phyloP scores from a whole-genome alignment of 2,888 invertebrate species.

The Drosophila pseudotakahashii region DNA sequence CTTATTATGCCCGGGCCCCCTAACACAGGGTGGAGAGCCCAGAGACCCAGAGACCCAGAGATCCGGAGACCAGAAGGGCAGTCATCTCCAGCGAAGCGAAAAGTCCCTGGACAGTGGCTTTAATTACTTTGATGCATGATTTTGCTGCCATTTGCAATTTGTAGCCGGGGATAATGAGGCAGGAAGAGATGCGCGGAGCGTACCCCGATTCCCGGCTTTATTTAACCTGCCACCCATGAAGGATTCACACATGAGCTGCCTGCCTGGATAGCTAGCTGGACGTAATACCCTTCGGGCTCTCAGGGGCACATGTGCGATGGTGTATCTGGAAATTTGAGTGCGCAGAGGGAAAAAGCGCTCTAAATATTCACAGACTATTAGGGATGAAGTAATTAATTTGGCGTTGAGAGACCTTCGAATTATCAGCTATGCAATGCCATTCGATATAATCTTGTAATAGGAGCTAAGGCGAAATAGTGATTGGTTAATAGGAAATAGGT shows the following conservation, averaged over 20 bases:
- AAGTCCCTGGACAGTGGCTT: constrained; percentile 69
- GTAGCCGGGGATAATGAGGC: constrained; percentile 59
- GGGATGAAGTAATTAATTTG: not conserved
- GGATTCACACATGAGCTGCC: constrained; percentile 11
- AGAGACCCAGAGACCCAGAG: no score
- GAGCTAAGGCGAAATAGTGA: no score
- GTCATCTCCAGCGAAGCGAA: constrained; percentile 46
- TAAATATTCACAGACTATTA: constrained; percentile 12
- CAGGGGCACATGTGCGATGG: not conserved
- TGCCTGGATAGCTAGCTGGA: not conserved
- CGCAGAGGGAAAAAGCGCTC: constrained; percentile 7
- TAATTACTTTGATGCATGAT: constrained; percentile 78
- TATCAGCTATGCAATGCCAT: no score
- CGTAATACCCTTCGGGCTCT: not conserved
- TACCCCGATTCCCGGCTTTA: constrained; percentile 27
- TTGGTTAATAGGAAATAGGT: no score
- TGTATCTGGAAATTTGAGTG: constrained; percentile 4
- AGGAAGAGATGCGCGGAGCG: constrained; percentile 8
- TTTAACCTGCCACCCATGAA: constrained; percentile 47
- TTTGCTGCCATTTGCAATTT: constrained; percentile 74
- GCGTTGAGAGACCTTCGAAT: not conserved
- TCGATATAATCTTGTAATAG: no score
- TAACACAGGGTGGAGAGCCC: no score
- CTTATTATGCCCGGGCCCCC: constrained; percentile 55
- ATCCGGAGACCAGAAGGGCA: not conserved